phyloP scores from a whole-genome alignment of 1,140 invertebrate genomes.

The Oncopodura yosiiana region DNA sequence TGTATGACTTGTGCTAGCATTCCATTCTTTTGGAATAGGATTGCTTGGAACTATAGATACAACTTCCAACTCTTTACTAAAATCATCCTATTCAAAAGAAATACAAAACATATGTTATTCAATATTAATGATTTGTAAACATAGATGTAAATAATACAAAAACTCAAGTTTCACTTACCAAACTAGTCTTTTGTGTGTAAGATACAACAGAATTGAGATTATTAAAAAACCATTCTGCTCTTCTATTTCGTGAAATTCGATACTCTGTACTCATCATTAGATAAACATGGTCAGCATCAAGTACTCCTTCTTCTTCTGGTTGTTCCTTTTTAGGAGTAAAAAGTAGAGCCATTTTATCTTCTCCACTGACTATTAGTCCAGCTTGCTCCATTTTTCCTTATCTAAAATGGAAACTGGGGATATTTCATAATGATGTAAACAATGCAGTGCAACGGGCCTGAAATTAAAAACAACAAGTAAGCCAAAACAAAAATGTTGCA shows the following conservation, averaged over 20 bases:
- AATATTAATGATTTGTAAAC: too few relatives aligned
- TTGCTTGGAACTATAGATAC: slow-evolving; percentile 53
- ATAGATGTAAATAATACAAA: background rate
- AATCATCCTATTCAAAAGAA: slow-evolving; percentile 9
- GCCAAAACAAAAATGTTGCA: too few relatives aligned
- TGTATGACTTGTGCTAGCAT: slow-evolving; percentile 44
- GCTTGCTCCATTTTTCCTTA: background rate
- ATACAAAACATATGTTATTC: too few relatives aligned
- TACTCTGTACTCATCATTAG: slow-evolving; percentile 63
- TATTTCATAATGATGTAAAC: too few relatives aligned
- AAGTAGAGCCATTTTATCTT: background rate
- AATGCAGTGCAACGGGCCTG: too few relatives aligned
- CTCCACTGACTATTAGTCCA: background rate
- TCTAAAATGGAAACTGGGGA: slow-evolving; percentile 16
- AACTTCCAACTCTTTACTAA: slow-evolving; percentile 49
- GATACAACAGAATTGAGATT: slow-evolving; percentile 55
- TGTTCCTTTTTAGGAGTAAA: background rate
- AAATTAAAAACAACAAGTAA: too few relatives aligned
- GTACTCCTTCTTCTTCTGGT: slow-evolving; percentile 27
- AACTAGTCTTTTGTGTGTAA: slow-evolving; percentile 41
- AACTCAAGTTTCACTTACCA: slow-evolving; percentile 35
- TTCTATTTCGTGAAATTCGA: slow-evolving; percentile 61
- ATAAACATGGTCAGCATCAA: slow-evolving; percentile 58
- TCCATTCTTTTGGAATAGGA: slow-evolving; percentile 44
- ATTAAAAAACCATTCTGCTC: slow-evolving; percentile 64